A percentile compares a stretch with the other conserved stretches of the same genome.
Conservation (phyloP, 2,888 invertebrate species). For the Griposia aprilina region DNA sequence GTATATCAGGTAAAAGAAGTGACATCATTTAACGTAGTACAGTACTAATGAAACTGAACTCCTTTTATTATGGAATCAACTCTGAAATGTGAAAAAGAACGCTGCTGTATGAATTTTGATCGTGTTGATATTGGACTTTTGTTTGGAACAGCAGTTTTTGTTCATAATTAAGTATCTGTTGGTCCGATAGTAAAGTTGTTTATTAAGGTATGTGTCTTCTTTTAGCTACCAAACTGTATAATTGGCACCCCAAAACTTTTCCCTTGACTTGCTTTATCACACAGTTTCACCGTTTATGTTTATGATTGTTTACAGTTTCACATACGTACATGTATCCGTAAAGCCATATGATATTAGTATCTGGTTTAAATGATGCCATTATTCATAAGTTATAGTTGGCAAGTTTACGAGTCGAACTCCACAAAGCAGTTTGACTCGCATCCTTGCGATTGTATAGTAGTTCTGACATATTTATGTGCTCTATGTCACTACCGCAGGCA, state of each 20-base stretch:
- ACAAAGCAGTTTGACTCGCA: not conserved
- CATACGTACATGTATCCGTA: not conserved
- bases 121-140: not conserved
- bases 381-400: conserved; percentile 11
- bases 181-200: not conserved
- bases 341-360: not conserved
- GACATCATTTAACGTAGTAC: not conserved
- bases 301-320: not conserved
- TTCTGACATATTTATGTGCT: not conserved
- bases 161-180: not conserved
- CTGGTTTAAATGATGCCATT: not conserved
- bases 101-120: not conserved
- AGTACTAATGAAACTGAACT: not conserved
- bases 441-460: conserved; percentile 7
- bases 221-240: not conserved
- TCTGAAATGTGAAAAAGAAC: not conserved
- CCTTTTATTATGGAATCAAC: not conserved
- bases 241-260: not conserved
- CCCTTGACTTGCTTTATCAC: too few relatives aligned
- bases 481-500: not conserved
- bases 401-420: not conserved
- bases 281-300: not conserved
- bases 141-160: too few relatives aligned
- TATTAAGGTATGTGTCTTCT: not conserved
- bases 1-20: not conserved